Evolutionary conservation across 2,113 vertebrate species (phyloP).

Genomic region (Pagrus major): DNA sequence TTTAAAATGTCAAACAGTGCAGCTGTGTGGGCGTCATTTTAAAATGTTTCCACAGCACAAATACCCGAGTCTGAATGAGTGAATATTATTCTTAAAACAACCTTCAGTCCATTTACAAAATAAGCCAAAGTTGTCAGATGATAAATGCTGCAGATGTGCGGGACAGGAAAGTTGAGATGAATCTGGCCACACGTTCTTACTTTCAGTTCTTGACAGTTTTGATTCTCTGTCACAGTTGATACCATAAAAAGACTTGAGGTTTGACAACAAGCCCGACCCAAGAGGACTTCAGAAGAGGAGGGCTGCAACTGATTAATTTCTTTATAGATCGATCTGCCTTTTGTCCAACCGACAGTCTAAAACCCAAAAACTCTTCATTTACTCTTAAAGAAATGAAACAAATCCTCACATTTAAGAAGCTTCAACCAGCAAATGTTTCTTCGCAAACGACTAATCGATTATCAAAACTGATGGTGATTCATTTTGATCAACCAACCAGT

Average conservation of each 20-base stretch:
- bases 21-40: background rate
- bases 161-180: too few relatives aligned
- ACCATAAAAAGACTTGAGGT: background rate
- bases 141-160: background rate
- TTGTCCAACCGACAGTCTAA: too few relatives aligned
- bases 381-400: too few relatives aligned
- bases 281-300: background rate
- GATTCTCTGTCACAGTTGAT: background rate
- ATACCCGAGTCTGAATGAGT: background rate
- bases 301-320: background rate
- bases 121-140: background rate
- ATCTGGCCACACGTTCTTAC: background rate
- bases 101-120: background rate
- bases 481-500: too few relatives aligned
- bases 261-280: background rate
- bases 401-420: too few relatives aligned
- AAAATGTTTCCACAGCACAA: background rate
- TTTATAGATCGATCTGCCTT: too few relatives aligned
- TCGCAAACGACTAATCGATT: too few relatives aligned
- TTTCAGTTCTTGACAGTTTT: background rate
- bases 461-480: too few relatives aligned
- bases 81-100: background rate
- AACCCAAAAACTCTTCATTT: too few relatives aligned
- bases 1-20: background rate
- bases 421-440: too few relatives aligned